A percentile compares a stretch with the other conserved stretches of the same genome.
Conservation (phyloP, 1,140 invertebrate species). For the Pararge aegeria region DNA sequence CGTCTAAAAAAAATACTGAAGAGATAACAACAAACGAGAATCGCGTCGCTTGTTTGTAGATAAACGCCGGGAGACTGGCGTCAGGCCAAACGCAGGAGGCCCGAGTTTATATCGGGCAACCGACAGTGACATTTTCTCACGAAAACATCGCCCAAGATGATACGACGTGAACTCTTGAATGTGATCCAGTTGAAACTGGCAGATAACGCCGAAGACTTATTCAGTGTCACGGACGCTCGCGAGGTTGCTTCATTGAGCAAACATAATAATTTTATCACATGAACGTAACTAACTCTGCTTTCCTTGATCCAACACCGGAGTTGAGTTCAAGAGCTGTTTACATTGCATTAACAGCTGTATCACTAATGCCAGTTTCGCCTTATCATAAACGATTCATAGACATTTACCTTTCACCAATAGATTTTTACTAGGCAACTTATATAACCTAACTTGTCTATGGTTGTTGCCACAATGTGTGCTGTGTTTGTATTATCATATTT, state of each 20-base stretch:
- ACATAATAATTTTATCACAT: too few species aligned
- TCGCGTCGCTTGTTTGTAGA: conserved; percentile 29
- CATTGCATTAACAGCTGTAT: too few species aligned
- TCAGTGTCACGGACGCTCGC: conserved; percentile 37
- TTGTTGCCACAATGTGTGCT: too few species aligned
- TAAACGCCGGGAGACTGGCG: conserved; percentile 47
- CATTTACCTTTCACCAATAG: too few species aligned
- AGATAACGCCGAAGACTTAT: conserved; percentile 27
- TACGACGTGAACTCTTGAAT: conserved; percentile 32
- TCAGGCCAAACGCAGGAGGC: conserved; percentile 48
- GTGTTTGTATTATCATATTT: too few species aligned
- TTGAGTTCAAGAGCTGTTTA: too few species aligned
- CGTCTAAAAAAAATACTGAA: neutral
- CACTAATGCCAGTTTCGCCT: too few species aligned
- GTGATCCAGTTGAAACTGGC: conserved; percentile 35
- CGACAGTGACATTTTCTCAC: conserved; percentile 38
- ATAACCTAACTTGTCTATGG: too few species aligned
- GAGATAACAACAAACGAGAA: conserved; percentile 2
- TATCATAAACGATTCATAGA: too few species aligned
- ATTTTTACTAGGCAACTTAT: too few species aligned
- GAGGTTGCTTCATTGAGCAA: neutral
- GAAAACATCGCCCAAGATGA: conserved; percentile 33
- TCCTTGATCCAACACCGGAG: too few species aligned
- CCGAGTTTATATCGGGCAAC: conserved; percentile 41
- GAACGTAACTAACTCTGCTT: too few species aligned